Evolutionary conservation across 2,113 vertebrate genomes (phyloP), one percentile per base, ranked within the genome.

Genomic region (Corythaixoides concolor): DNA sequence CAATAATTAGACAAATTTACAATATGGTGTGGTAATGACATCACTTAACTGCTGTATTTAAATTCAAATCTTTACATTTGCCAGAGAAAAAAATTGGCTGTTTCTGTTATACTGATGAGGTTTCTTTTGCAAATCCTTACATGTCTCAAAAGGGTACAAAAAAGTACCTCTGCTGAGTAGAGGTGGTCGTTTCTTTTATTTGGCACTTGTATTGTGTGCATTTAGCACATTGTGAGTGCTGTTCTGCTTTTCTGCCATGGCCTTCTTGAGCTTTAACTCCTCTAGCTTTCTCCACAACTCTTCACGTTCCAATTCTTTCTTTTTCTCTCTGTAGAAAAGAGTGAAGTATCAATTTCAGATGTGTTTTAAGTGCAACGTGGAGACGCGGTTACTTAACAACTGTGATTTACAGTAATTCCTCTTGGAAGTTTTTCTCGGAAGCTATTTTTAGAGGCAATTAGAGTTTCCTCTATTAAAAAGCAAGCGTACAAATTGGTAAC

Each of bases 261-360:
- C 91, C 92, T 98, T 98, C 88, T 98, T 98, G 30, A 99, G 97
- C 95, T 97, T 98, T 84, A 99, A 81, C 93, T 99, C 98, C 33
- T 99, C 99, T 66, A 99, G 93, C 91, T 98, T 99, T 97, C 98
- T 98, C 99, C 99, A 99, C 88, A 99, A 87, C 97, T 99, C 99
- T 93, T 99, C 99, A 45, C 99, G 98, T 97, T 99, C 99, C 97
- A 99, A 97, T 98, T 99, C 99, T 78, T 99, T 99, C 97, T 99
- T 99, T 97, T 99, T 99, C 98, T 99, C 99, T 98, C 99, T 99
- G 97, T 33, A 88, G 93, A 43, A 56, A 92, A 97, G 93, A n/a
- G 45, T 15, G 16, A 85, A 91, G 60, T 30, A 75, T 64, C 35
- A 32, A 8, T 77, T 88, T 90, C 63, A 95, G 72, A 63, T 32